A percentile compares a stretch with the other conserved stretches of the same genome.
phyloP scores from a whole-genome alignment of 2,797 vertebrate genomes.

The Sebastes taczanowskii region DNA sequence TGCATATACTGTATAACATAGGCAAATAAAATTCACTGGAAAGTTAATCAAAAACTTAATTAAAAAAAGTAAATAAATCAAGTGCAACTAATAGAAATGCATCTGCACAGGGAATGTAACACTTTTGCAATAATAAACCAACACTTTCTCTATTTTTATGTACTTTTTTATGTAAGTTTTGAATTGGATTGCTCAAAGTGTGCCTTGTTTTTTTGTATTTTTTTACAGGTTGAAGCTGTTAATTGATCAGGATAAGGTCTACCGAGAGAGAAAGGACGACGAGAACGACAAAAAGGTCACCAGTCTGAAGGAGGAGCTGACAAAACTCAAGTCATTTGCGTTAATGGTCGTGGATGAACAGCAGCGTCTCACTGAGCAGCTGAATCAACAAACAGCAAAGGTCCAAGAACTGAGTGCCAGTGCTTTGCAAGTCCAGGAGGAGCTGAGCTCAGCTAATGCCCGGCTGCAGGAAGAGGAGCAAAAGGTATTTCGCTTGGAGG shows the following conservation, averaged over 20 bases:
- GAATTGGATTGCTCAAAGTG: background rate
- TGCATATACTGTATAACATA: slow-evolving; percentile 2
- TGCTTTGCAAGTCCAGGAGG: slow-evolving; percentile 84
- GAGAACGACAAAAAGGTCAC: slow-evolving; percentile 88
- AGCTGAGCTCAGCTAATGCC: slow-evolving; percentile 84
- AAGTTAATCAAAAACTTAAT: background rate
- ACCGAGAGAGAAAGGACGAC: slow-evolving; percentile 89
- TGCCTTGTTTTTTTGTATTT: background rate
- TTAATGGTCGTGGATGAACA: slow-evolving; percentile 97
- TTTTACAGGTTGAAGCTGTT: slow-evolving; percentile 90
- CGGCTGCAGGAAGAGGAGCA: slow-evolving; percentile 87
- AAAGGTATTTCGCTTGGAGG: slow-evolving; percentile 88
- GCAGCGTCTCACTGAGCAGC: slow-evolving; percentile 89
- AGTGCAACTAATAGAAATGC: too few species aligned
- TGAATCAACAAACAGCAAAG: slow-evolving; percentile 88
- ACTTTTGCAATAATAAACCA: background rate
- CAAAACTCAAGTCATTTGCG: slow-evolving; percentile 95
- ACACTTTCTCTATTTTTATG: background rate
- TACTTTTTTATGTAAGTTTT: background rate
- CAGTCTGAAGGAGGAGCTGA: slow-evolving; percentile 91
- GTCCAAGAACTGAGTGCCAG: slow-evolving; percentile 87
- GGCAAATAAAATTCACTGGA: background rate
- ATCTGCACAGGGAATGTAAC: background rate
- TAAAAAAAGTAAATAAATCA: background rate
- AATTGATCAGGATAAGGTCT: slow-evolving; percentile 90